Evolutionary conservation across 2,888 invertebrate species (phyloP).

Genomic region (Phyllotreta striolata): DNA sequence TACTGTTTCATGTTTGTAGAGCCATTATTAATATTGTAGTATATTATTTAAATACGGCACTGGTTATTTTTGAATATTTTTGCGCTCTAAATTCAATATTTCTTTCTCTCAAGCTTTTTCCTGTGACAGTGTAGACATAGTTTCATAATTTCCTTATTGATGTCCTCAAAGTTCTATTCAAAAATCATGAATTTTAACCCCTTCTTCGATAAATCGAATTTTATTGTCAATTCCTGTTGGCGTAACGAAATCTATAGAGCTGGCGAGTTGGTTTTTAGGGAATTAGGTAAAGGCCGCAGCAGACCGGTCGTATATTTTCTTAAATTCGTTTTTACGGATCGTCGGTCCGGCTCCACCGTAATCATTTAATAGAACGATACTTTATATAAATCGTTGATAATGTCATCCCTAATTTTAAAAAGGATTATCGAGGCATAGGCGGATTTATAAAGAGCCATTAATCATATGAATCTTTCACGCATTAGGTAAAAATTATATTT

Average conservation of each 20-base stretch:
- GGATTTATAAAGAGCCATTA: too few relatives aligned
- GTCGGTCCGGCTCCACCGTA: not conserved
- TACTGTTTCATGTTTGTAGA: too few relatives aligned
- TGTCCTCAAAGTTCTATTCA: constrained; percentile 1
- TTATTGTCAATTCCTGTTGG: constrained; percentile 16
- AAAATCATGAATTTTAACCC: constrained; percentile 9
- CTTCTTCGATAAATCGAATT: constrained; percentile 16
- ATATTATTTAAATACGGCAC: too few relatives aligned
- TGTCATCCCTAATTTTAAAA: not conserved
- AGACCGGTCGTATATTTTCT: constrained; percentile 6
- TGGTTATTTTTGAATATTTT: too few relatives aligned
- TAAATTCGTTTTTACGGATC: constrained; percentile 16
- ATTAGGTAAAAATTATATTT: too few relatives aligned
- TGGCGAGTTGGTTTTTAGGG: constrained; percentile 7
- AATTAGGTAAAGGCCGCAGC: constrained; percentile 9
- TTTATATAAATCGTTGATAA: constrained; percentile 14
- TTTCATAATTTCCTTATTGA: constrained; percentile 1
- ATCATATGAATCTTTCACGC: too few relatives aligned
- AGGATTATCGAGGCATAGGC: not conserved
- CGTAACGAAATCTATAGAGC: constrained; percentile 9
- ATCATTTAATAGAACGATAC: constrained; percentile 5
- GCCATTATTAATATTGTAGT: too few relatives aligned
- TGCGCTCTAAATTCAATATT: too few relatives aligned
- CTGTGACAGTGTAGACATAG: too few relatives aligned
- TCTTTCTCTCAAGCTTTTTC: too few relatives aligned